Percentiles rank a stretch among this genome's conserved stretches.
Conservation (phyloP, 1,140 invertebrate species). For the Diabrotica undecimpunctata region DNA sequence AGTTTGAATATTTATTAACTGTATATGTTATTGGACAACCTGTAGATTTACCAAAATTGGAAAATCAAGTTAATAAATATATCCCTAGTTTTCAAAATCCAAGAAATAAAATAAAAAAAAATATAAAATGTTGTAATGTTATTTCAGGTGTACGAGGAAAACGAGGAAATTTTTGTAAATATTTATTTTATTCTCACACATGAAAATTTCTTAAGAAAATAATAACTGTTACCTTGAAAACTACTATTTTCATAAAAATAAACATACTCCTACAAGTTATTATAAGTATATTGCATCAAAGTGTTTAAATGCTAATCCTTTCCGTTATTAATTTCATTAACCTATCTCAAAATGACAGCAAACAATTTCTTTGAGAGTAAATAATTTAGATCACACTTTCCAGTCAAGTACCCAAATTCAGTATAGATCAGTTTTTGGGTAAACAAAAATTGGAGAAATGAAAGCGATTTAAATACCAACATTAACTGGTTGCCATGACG, state of each 20-base stretch:
- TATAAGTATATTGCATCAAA: constrained; percentile 28
- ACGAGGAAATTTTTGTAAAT: neutral
- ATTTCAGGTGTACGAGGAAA: neutral
- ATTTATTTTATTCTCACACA: constrained; percentile 36
- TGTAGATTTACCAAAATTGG: too few relatives aligned
- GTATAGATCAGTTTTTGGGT: neutral
- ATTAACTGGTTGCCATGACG: neutral
- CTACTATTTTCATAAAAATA: constrained; percentile 29
- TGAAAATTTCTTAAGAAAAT: constrained; percentile 37
- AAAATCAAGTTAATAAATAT: too few relatives aligned
- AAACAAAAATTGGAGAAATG: neutral
- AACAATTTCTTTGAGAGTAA: neutral
- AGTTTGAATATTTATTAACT: too few relatives aligned
- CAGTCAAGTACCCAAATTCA: neutral
- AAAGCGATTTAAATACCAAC: neutral
- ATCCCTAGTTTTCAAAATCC: too few relatives aligned
- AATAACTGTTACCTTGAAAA: constrained; percentile 15
- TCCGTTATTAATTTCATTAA: neutral
- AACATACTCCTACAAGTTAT: constrained; percentile 17
- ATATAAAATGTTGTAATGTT: too few relatives aligned
- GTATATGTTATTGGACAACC: too few relatives aligned
- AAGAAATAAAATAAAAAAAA: too few relatives aligned
- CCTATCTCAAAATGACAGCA: neutral
- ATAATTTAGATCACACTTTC: constrained; percentile 31
- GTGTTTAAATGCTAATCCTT: constrained; percentile 26